Conservation (phyloP, 2,888 invertebrate species). For the Mythimna pallens region DNA sequence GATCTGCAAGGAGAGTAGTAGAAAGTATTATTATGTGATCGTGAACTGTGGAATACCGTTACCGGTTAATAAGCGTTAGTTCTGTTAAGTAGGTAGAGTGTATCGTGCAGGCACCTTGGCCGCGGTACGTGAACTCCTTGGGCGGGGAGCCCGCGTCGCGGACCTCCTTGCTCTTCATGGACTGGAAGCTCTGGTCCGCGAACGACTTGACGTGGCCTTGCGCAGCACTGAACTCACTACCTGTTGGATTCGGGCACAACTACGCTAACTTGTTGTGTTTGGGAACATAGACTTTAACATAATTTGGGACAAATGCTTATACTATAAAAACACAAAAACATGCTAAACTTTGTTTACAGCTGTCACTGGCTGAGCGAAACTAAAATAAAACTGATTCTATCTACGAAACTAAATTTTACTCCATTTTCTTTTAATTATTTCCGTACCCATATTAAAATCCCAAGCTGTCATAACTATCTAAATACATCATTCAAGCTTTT, state of each 20-base stretch:
- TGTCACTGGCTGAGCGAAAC: not conserved
- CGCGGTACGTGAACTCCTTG: slow-evolving; percentile 90
- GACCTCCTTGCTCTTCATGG: slow-evolving; percentile 94
- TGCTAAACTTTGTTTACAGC: not conserved
- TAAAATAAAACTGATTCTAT: not conserved
- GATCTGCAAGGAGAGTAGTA: slow-evolving; percentile 78
- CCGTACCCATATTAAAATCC: not conserved
- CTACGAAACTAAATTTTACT: not conserved
- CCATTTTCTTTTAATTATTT: not conserved
- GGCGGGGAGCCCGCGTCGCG: slow-evolving; percentile 95
- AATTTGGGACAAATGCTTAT: not conserved
- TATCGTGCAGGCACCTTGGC: slow-evolving; percentile 84
- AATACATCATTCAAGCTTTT: slow-evolving; percentile 14
- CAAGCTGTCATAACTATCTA: slow-evolving; percentile 25
- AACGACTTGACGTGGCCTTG: slow-evolving; percentile 93
- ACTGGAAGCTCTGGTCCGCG: slow-evolving; percentile 94
- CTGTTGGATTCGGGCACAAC: slow-evolving; percentile 80
- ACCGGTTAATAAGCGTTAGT: slow-evolving; percentile 85
- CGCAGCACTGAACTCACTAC: slow-evolving; percentile 86
- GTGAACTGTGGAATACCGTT: slow-evolving; percentile 45
- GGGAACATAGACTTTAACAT: not conserved
- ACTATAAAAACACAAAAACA: not conserved
- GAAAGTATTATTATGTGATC: slow-evolving; percentile 23
- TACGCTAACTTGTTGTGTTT: slow-evolving; percentile 69
- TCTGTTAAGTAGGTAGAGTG: slow-evolving; percentile 73